Base-by-base conservation (phyloP, 2,113 vertebrate genomes). In the Macaca nemestrina region DNA sequence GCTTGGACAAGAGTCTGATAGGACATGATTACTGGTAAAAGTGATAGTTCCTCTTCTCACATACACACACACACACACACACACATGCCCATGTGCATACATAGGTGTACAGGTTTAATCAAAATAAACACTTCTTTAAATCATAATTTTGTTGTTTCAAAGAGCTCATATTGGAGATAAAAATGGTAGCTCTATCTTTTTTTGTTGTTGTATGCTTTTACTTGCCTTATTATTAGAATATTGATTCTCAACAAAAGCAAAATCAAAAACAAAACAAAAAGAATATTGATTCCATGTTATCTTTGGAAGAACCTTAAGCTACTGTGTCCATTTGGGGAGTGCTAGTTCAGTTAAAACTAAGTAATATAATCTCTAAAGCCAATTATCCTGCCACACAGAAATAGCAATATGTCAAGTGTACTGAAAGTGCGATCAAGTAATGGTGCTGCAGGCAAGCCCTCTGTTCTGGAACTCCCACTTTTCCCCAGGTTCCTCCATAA, bases 271-370 rank as follows among this genome's bases (percentile, higher is more conserved):
- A 64, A 30, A 61, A 64, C 27, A 32, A 64, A 30, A 61, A 64
- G 61, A 64, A 64, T 30, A 32, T 30, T 32, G 61, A 68, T 55
- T 83, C 12, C 72, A 2, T 43, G 13, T 50, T 81, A 8, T 38
- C 73, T 96, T 72, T 83, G 23, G 43, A 90, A 92, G 45, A 90
- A 90, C 55, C 75, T 90, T 84, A 94, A 85, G 8, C 7, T 22
- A 30, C 8, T 32, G 72, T 90, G 8, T 75, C 70, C 22, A 50
- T 87, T 88, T 72, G 83, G 16, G 73, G 25, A 10, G 6, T 75
- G 38, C 61, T 89, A 52, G 4, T 72, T 91, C 64, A 45, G 1
- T 76, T 70, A 43, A 82, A 50, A 43, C 2, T 35, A 76, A 70
- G 40, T 89, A 52, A 67, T 16, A 40, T 32, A 90, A 68, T 52